Evolutionary conservation across 1,140 invertebrate genomes (phyloP).

Genomic region (Cydia fagiglandana): DNA sequence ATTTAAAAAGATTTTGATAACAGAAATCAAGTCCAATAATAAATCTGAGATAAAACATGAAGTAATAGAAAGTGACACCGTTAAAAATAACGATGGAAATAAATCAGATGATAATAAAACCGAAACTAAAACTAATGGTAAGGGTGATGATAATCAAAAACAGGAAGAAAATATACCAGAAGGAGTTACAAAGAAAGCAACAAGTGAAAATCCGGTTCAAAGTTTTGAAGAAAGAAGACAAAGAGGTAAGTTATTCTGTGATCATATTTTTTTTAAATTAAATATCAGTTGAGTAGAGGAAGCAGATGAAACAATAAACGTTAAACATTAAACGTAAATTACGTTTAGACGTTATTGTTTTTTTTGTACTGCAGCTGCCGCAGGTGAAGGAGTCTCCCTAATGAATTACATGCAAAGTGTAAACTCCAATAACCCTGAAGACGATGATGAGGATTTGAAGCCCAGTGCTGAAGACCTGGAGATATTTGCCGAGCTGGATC

Average conservation of each 20-base stretch:
- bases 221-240: constrained; percentile 20
- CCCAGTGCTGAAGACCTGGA: constrained; percentile 67
- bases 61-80: not conserved
- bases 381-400: constrained; percentile 53
- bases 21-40: constrained; percentile 13
- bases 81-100: constrained; percentile 13
- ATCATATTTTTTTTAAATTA: too few species aligned
- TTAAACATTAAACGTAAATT: too few species aligned
- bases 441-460: constrained; percentile 50
- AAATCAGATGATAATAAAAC: constrained; percentile 13
- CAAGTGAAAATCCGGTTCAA: constrained; percentile 21
- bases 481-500: constrained; percentile 65
- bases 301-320: too few species aligned
- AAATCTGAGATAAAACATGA: constrained; percentile 35
- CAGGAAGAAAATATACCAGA: constrained; percentile 26
- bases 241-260: constrained; percentile 32
- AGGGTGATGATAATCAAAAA: constrained; percentile 25
- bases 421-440: constrained; percentile 40
- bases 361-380: constrained; percentile 32
- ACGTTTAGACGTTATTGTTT: too few species aligned
- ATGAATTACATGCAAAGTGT: constrained; percentile 54
- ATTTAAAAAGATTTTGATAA: constrained; percentile 36
- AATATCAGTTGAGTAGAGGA: too few species aligned
- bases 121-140: constrained; percentile 3
- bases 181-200: not conserved